These are phyloP conservation scores for Herpailurus yagouaroundi DNA, from an alignment of 2,113 vertebrate genomes.

Conservation along the genomic window DNA sequence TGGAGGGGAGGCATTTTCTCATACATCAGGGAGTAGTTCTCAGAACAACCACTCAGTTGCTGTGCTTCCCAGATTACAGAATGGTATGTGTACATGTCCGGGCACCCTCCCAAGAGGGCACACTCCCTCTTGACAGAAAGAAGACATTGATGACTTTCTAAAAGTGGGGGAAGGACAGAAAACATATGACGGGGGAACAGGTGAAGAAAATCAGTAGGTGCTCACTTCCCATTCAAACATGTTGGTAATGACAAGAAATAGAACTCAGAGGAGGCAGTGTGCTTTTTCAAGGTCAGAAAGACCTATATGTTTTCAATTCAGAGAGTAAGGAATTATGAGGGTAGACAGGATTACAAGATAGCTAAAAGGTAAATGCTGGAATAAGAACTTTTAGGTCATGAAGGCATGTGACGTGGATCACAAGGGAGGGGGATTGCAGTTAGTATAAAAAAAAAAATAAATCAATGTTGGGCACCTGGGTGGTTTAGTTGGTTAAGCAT, in stretches of 20 bases:
- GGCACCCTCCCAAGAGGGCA: neutral
- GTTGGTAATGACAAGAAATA: neutral
- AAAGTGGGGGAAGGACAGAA: neutral
- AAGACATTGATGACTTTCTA: neutral
- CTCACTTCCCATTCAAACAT: neutral
- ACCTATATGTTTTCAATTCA: neutral
- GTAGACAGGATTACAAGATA: neutral
- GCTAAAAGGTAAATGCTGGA: neutral
- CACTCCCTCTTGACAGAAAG: neutral
- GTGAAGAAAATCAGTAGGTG: neutral
- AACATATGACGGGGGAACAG: neutral
- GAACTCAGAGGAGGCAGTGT: neutral
- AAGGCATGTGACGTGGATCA: neutral
- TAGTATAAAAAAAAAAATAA: neutral
- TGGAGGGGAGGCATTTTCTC: neutral
- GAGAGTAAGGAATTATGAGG: neutral
- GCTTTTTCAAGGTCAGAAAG: neutral
- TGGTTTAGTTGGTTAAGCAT: too few species aligned
- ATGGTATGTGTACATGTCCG: rapidly evolving
- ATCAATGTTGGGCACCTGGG: neutral
- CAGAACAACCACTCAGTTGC: neutral
- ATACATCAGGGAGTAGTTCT: neutral
- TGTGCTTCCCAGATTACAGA: neutral
- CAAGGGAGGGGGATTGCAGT: neutral
- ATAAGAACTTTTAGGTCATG: neutral